phyloP scores from a whole-genome alignment of 2,113 vertebrate species.

The Oxygymnocypris stewartii region DNA sequence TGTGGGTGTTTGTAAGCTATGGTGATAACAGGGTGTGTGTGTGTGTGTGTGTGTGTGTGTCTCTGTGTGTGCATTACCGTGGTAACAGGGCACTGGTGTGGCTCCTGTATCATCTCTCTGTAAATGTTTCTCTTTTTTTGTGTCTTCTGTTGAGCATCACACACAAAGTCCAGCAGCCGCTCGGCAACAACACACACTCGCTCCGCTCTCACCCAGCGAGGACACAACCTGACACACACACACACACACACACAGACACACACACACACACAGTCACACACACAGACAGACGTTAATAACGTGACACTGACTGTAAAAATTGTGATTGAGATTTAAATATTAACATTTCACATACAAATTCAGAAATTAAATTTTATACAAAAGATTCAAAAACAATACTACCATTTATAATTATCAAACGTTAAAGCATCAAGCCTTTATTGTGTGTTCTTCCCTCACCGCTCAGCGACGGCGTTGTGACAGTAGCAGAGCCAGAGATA shows the following conservation, averaged over 20 bases:
- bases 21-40: no score
- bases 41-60: no score
- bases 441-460: slow-evolving; percentile 53
- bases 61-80: no score
- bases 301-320: no score
- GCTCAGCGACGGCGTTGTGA: slow-evolving; percentile 57
- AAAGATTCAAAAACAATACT: background rate
- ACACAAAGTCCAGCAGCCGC: slow-evolving; percentile 71
- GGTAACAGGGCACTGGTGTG: slow-evolving; percentile 72
- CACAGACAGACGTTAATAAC: no score
- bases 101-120: slow-evolving; percentile 79
- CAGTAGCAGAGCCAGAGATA: slow-evolving; percentile 81
- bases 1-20: no score
- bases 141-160: slow-evolving; percentile 39
- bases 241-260: background rate
- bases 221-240: slow-evolving; percentile 60
- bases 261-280: no score
- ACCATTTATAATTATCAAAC: background rate
- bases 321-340: no score
- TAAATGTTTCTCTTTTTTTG: slow-evolving; percentile 76
- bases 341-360: no score
- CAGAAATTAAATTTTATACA: no score
- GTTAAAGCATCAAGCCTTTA: background rate
- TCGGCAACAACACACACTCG: slow-evolving; percentile 64
- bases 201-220: slow-evolving; percentile 57